phyloP scores from a whole-genome alignment of 2,888 invertebrate genomes.

The Cerastoderma edule region DNA sequence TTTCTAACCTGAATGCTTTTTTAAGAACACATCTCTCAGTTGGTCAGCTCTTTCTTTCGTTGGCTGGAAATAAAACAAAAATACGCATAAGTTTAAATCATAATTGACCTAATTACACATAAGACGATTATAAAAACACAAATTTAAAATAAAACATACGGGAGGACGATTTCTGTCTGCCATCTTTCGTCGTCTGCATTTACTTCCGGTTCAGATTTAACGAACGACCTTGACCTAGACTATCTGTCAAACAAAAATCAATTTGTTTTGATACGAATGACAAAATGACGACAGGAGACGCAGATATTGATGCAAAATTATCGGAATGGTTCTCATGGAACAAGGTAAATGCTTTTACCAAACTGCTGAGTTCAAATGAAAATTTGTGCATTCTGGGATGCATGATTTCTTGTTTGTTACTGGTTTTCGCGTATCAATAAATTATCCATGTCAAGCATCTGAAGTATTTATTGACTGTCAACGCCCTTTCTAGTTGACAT shows the following conservation, averaged over 20 bases:
- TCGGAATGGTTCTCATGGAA: constrained; percentile 61
- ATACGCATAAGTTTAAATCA: background rate
- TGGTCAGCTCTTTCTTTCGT: constrained; percentile 55
- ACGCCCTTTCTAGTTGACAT: no score
- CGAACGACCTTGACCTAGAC: constrained; percentile 16
- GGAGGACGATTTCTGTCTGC: constrained; percentile 31
- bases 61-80: constrained; percentile 27
- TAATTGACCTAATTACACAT: no score
- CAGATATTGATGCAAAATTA: constrained; percentile 52
- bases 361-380: no score
- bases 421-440: no score
- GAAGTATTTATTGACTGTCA: no score
- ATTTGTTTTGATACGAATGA: background rate
- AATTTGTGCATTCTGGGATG: no score
- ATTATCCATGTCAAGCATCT: no score
- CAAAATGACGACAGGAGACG: constrained; percentile 31
- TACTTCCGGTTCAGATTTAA: constrained; percentile 6
- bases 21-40: constrained; percentile 68
- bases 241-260: background rate
- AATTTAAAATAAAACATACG: constrained; percentile 9
- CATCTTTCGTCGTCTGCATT: constrained; percentile 52
- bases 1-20: constrained; percentile 73
- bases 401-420: no score
- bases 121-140: no score
- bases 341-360: constrained; percentile 46